phyloP scores from a whole-genome alignment of 1,140 invertebrate genomes.

The Papilio glaucus region DNA sequence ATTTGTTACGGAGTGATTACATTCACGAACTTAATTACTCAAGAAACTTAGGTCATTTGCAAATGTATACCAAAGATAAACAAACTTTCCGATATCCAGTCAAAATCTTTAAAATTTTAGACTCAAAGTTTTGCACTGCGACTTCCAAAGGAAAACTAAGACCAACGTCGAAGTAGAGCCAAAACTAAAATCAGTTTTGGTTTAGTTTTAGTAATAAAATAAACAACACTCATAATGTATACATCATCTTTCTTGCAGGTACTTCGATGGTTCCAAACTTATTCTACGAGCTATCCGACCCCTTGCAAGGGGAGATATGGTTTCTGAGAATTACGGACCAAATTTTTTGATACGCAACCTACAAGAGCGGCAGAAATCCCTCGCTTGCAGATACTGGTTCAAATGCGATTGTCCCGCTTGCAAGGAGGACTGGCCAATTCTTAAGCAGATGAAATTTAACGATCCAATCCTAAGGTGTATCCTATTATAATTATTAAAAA shows the following conservation, averaged over 20 bases:
- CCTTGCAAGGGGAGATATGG: slow-evolving; percentile 85
- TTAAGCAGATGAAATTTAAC: slow-evolving; percentile 85
- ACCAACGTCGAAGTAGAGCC: background rate
- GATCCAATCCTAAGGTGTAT: slow-evolving; percentile 58
- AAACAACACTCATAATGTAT: background rate
- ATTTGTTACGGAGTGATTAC: background rate
- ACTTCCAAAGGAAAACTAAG: background rate
- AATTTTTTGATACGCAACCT: slow-evolving; percentile 87
- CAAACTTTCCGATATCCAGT: background rate
- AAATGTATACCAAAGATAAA: background rate
- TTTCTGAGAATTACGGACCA: slow-evolving; percentile 94
- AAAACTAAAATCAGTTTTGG: no score
- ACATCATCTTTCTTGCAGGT: slow-evolving; percentile 79
- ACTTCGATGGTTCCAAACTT: slow-evolving; percentile 90
- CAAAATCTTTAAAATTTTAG: background rate
- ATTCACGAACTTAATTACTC: background rate
- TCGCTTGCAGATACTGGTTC: slow-evolving; percentile 92
- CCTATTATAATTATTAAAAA: background rate
- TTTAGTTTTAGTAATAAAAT: no score
- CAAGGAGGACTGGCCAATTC: slow-evolving; percentile 89
- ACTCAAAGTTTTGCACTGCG: background rate
- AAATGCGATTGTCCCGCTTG: slow-evolving; percentile 90
- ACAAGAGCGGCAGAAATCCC: slow-evolving; percentile 86
- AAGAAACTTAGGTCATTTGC: background rate
- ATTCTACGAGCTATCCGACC: slow-evolving; percentile 88